Percentiles rank a stretch among this genome's conserved stretches.
phyloP scores from a whole-genome alignment of 2,888 invertebrate species.

The Mesorhabditis sp. region DNA sequence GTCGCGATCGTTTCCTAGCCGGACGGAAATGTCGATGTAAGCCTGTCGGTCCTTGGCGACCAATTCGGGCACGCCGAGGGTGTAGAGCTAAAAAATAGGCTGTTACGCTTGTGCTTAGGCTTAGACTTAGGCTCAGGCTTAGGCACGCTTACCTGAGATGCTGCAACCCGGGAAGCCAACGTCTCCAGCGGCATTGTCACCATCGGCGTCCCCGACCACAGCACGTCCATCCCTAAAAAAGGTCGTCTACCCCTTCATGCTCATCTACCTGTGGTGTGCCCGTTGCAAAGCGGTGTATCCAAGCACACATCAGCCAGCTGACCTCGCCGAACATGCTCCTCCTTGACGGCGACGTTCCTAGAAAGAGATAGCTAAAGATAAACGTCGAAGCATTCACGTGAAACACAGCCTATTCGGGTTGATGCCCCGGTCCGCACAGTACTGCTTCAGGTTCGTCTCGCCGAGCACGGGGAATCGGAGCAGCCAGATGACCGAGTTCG shows the following conservation, averaged over 20 bases:
- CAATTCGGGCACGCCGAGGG: constrained; percentile 86
- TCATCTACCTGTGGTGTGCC: constrained; percentile 77
- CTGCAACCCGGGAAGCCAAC: constrained; percentile 81
- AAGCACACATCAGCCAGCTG: constrained; percentile 95
- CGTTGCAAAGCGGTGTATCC: constrained; percentile 96
- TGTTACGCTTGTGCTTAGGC: too few relatives aligned
- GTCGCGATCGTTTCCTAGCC: constrained; percentile 82
- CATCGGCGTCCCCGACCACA: constrained; percentile 98
- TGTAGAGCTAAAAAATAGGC: constrained; percentile 65
- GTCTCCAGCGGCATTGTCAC: constrained; percentile 82
- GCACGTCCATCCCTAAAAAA: constrained; percentile 82
- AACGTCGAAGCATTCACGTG: constrained; percentile 26
- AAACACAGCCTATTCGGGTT: constrained; percentile 76
- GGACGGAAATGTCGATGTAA: constrained; percentile 87
- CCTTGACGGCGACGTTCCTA: constrained; percentile 87
- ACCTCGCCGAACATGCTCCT: constrained; percentile 94
- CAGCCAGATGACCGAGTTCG: constrained; percentile 30
- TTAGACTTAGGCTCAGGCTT: too few relatives aligned
- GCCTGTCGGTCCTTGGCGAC: constrained; percentile 81
- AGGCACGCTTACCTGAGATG: constrained; percentile 70
- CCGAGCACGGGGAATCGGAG: constrained; percentile 73
- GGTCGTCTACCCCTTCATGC: too few relatives aligned
- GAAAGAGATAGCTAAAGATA: constrained; percentile 56
- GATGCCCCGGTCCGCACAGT: constrained; percentile 76
- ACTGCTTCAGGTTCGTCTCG: constrained; percentile 67